phyloP scores from a whole-genome alignment of 2,888 invertebrate genomes.

The Drosophila limbata region DNA sequence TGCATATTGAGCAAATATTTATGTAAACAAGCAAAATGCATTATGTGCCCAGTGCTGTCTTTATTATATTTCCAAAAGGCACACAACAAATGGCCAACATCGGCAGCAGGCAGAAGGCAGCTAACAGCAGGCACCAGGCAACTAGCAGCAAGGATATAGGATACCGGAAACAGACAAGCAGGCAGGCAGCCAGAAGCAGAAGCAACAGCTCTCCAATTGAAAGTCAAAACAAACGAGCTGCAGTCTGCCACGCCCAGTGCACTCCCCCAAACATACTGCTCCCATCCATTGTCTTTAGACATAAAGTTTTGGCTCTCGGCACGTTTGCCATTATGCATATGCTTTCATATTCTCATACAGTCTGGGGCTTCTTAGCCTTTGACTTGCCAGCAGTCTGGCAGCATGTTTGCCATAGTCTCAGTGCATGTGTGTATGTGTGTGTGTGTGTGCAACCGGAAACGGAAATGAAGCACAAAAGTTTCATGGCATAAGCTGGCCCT shows the following conservation, averaged over 20 bases:
- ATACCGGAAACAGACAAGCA: slow-evolving; percentile 10
- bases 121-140: slow-evolving; percentile 24
- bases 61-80: slow-evolving; percentile 64
- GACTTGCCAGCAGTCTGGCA: slow-evolving; percentile 42
- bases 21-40: slow-evolving; percentile 65
- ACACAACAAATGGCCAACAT: slow-evolving; percentile 56
- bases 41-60: slow-evolving; percentile 64
- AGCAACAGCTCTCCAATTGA: slow-evolving; percentile 73
- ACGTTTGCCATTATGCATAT: slow-evolving; percentile 74
- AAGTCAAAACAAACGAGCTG: slow-evolving; percentile 75
- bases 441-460: slow-evolving; percentile 65
- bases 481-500: slow-evolving; percentile 56
- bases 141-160: slow-evolving; percentile 17
- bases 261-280: neutral
- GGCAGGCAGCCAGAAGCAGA: slow-evolving; percentile 37
- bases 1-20: slow-evolving; percentile 60
- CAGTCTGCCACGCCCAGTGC: slow-evolving; percentile 42
- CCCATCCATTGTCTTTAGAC: slow-evolving; percentile 63
- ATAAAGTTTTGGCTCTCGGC: slow-evolving; percentile 74
- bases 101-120: slow-evolving; percentile 18
- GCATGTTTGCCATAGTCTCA: slow-evolving; percentile 12
- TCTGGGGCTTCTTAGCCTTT: slow-evolving; percentile 36
- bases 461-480: slow-evolving; percentile 81
- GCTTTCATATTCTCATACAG: slow-evolving; percentile 48
- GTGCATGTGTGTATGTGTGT: slow-evolving; percentile 20